phyloP scores from a whole-genome alignment of 1,140 invertebrate genomes.

The Papilio glaucus region DNA sequence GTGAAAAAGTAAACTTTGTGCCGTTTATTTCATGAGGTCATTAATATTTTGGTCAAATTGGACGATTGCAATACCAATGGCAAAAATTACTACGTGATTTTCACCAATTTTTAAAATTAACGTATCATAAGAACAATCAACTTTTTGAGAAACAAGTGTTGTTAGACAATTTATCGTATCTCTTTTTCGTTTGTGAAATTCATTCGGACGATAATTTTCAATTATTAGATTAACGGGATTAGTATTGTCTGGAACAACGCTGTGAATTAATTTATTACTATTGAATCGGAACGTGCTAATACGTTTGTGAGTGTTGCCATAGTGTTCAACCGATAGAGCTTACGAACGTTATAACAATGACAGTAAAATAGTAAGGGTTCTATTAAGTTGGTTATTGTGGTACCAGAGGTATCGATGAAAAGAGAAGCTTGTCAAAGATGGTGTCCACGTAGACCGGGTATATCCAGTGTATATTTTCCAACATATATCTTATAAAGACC shows the following conservation, averaged over 20 bases:
- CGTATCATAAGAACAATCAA: not conserved
- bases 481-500: no score
- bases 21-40: not conserved
- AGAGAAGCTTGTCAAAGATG: not conserved
- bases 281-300: constrained; percentile 22
- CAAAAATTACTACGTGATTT: not conserved
- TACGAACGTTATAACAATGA: constrained; percentile 22
- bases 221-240: constrained; percentile 12
- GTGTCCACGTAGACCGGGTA: not conserved
- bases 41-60: not conserved
- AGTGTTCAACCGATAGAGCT: constrained; percentile 1
- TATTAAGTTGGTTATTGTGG: not conserved
- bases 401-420: not conserved
- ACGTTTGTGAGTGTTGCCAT: constrained; percentile 10
- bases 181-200: not conserved
- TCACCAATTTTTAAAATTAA: not conserved
- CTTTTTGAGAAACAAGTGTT: not conserved
- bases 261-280: constrained; percentile 23
- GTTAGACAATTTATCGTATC: not conserved
- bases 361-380: not conserved
- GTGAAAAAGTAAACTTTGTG: not conserved
- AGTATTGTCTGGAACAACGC: not conserved
- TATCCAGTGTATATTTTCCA: not conserved
- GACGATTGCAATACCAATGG: not conserved
- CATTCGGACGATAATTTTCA: not conserved